Percentiles rank a stretch among this genome's conserved stretches.
phyloP scores from a whole-genome alignment of 2,888 invertebrate species.

The Drosophila paracracens region DNA sequence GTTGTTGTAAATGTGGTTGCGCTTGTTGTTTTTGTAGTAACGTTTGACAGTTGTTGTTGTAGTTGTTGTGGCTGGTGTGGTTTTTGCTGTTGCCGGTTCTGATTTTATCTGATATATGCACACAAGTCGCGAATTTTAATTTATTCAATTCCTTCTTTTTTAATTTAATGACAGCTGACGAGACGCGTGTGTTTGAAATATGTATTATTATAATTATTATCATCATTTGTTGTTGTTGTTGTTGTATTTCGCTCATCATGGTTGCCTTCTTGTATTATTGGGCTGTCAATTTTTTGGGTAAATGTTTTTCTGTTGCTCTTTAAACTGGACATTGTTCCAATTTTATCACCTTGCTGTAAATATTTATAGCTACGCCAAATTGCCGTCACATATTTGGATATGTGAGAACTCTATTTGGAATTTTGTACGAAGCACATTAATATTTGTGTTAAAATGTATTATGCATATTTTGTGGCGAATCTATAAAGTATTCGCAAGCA shows the following conservation, averaged over 20 bases:
- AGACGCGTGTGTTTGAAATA: conserved; percentile 58
- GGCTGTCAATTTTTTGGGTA: conserved; percentile 15
- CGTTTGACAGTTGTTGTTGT: conserved; percentile 19
- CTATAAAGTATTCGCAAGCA: conserved; percentile 8
- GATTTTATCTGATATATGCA: conserved; percentile 63
- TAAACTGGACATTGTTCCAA: conserved; percentile 30
- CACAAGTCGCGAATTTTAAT: conserved; percentile 69
- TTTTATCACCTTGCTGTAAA: conserved; percentile 37
- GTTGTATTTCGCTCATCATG: neutral
- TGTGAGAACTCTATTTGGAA: conserved; percentile 33
- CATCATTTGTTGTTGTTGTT: conserved; percentile 12
- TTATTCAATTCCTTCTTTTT: conserved; percentile 68
- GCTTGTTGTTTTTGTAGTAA: conserved; percentile 31
- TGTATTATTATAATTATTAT: conserved; percentile 52
- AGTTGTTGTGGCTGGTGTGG: conserved; percentile 17
- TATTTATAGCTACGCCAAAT: conserved; percentile 10
- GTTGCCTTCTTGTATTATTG: conserved; percentile 13
- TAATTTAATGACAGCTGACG: conserved; percentile 43
- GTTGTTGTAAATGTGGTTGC: conserved; percentile 35
- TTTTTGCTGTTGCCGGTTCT: conserved; percentile 49
- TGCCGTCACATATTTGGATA: conserved; percentile 15
- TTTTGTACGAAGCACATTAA: neutral
- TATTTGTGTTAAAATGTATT: conserved; percentile 17
- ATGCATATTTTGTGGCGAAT: conserved; percentile 31
- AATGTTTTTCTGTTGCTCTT: conserved; percentile 38